Conservation (phyloP, 2,888 invertebrate genomes). For the Athalia cordata region DNA sequence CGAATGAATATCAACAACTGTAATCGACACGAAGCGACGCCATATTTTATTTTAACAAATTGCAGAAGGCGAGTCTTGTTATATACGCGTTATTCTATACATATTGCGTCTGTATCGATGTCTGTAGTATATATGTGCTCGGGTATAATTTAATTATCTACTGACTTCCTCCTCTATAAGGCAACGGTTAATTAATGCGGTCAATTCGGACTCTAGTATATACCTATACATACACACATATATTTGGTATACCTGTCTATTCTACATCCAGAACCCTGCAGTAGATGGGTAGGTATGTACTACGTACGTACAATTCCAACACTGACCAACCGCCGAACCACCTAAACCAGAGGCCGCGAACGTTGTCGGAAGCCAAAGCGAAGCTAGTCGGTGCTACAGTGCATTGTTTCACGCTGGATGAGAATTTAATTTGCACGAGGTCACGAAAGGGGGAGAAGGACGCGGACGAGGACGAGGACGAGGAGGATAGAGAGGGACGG, state of each 20-base stretch:
- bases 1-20: too few species aligned
- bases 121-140: background rate
- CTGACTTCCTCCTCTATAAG: constrained; percentile 52
- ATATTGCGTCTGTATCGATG: background rate
- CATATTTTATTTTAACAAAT: background rate
- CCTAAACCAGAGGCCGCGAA: constrained; percentile 3
- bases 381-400: background rate
- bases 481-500: constrained; percentile 48
- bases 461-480: constrained; percentile 47
- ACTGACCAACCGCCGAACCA: constrained; percentile 27
- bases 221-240: background rate
- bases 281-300: background rate
- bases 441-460: constrained; percentile 50
- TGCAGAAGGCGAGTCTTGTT: background rate
- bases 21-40: background rate
- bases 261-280: background rate
- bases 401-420: constrained; percentile 73
- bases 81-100: too few species aligned
- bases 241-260: background rate
- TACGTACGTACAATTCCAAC: background rate
- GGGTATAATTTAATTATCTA: constrained; percentile 1
- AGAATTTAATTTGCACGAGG: constrained; percentile 71
- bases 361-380: background rate
- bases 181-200: constrained; percentile 69
- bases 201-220: constrained; percentile 55